Conservation (phyloP, 2,888 invertebrate species). For the Drosophila ezoana region DNA sequence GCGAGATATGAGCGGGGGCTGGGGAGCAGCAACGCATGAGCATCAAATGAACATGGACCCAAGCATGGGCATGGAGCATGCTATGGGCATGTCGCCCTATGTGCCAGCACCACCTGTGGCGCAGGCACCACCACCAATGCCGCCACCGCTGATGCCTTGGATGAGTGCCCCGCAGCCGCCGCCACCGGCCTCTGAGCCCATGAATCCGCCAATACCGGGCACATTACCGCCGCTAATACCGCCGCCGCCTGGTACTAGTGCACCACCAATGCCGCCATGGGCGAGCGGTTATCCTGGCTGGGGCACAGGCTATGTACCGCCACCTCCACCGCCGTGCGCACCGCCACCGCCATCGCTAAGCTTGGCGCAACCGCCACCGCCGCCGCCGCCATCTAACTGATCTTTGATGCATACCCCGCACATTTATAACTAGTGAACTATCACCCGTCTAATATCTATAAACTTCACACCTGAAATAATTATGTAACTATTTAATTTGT, state of each 20-base stretch:
- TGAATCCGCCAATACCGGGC: constrained; percentile 82
- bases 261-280: constrained; percentile 81
- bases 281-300: constrained; percentile 74
- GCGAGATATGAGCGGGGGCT: constrained; percentile 86
- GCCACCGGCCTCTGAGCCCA: constrained; percentile 84
- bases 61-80: constrained; percentile 67
- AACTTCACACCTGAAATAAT: constrained; percentile 31
- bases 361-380: constrained; percentile 89
- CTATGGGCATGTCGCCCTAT: constrained; percentile 69
- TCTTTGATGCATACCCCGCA: constrained; percentile 7
- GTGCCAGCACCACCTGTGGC: constrained; percentile 84
- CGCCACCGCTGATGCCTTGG: constrained; percentile 87
- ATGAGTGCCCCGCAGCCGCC: constrained; percentile 86
- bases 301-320: constrained; percentile 85
- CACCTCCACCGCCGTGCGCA: constrained; percentile 86
- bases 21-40: constrained; percentile 71
- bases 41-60: constrained; percentile 66
- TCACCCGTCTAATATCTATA: constrained; percentile 27
- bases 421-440: constrained; percentile 25
- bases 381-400: constrained; percentile 86
- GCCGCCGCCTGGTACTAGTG: constrained; percentile 85
- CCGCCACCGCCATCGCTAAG: constrained; percentile 86
- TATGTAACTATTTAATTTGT: constrained; percentile 47
- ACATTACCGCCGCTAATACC: constrained; percentile 86
- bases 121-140: constrained; percentile 85